These are phyloP conservation scores for Stegana nigrithorax DNA, from an alignment of 2,888 invertebrate genomes.

Conservation along the genomic window DNA sequence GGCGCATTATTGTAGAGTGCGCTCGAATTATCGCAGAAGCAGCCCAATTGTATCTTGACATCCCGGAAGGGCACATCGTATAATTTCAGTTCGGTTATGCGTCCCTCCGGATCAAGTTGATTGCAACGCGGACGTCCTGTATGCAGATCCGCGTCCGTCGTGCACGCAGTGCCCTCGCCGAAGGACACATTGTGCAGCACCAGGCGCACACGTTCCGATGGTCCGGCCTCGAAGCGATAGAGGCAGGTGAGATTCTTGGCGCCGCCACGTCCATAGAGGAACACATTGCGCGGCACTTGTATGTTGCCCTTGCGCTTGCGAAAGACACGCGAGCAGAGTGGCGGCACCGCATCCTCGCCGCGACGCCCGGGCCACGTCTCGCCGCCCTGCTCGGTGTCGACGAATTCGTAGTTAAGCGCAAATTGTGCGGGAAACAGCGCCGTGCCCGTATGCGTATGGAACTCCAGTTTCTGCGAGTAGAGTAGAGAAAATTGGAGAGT, in stretches of 20 bases:
- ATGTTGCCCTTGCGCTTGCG: conserved; percentile 75
- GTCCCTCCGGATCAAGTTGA: conserved; percentile 66
- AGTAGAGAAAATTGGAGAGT: neutral
- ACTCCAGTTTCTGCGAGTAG: conserved; percentile 69
- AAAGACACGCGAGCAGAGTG: conserved; percentile 75
- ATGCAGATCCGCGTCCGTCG: conserved; percentile 78
- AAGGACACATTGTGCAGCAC: conserved; percentile 80
- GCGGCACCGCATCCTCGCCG: conserved; percentile 68
- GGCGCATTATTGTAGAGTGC: conserved; percentile 73
- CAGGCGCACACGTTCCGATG: conserved; percentile 76
- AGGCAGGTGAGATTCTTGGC: conserved; percentile 81
- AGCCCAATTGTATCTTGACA: conserved; percentile 77
- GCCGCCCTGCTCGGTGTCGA: conserved; percentile 83
- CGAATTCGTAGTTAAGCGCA: conserved; percentile 82
- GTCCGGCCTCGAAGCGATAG: conserved; percentile 79
- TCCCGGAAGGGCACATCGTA: conserved; percentile 79
- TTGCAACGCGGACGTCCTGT: conserved; percentile 77
- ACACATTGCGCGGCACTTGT: conserved; percentile 78
- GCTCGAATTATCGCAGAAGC: conserved; percentile 81
- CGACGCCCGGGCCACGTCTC: conserved; percentile 72
- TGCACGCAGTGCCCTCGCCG: conserved; percentile 76
- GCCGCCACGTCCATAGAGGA: conserved; percentile 87
- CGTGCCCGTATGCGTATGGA: conserved; percentile 78
- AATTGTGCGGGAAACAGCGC: conserved; percentile 83
- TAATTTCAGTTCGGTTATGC: conserved; percentile 72